Conservation (phyloP, 2,797 vertebrate genomes). For the Poeciliopsis infans region DNA sequence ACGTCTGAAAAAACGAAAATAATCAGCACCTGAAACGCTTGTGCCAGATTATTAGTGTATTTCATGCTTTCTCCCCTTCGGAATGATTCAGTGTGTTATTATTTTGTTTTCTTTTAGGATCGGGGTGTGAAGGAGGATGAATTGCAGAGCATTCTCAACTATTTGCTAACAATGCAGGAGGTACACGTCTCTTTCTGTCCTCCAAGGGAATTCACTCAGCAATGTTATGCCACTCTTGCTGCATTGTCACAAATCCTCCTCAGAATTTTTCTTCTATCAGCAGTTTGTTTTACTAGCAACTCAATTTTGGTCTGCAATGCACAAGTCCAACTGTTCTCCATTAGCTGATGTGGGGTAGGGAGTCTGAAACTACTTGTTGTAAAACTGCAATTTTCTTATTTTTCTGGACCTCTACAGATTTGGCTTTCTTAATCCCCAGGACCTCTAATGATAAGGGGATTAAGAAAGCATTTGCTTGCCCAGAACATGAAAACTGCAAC, state of each 20-base stretch:
- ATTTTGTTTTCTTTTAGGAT: constrained; percentile 79
- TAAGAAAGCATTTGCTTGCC: constrained; percentile 1
- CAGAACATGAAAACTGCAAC: background rate
- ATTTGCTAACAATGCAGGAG: constrained; percentile 95
- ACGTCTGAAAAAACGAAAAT: too few species aligned
- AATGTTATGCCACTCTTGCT: constrained; percentile 33
- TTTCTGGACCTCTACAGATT: background rate
- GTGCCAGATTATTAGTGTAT: background rate
- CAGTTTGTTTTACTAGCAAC: constrained; percentile 7
- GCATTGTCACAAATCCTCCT: constrained; percentile 28
- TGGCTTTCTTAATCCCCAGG: background rate
- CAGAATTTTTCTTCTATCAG: constrained; percentile 15
- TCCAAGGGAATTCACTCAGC: constrained; percentile 18
- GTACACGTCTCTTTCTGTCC: constrained; percentile 66
- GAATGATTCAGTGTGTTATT: background rate
- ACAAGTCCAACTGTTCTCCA: background rate
- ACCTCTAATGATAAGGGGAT: constrained; percentile 2
- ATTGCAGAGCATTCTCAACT: constrained; percentile 95
- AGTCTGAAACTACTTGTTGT: constrained; percentile 11
- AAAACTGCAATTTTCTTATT: background rate
- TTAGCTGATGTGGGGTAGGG: constrained; percentile 4
- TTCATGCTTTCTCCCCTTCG: background rate
- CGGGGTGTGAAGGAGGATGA: constrained; percentile 95
- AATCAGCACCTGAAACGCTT: background rate
- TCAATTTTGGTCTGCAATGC: constrained; percentile 12